These are phyloP conservation scores for Myotis myotis DNA, from an alignment of 2,797 vertebrate genomes.

Conservation along the genomic window DNA sequence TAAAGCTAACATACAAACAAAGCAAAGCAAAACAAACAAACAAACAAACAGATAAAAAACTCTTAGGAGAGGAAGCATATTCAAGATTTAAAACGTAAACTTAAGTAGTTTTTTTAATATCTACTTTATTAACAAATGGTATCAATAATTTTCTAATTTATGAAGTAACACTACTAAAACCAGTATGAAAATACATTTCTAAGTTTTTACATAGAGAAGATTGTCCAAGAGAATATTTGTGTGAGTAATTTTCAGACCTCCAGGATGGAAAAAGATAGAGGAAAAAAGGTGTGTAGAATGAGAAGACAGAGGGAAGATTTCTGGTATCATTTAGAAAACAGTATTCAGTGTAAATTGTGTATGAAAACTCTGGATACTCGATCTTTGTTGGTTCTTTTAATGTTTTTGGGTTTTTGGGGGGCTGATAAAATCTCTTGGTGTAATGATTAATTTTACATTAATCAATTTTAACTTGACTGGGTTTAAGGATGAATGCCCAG, in stretches of 20 bases:
- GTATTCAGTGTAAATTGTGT: background rate
- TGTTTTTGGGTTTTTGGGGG: too few relatives aligned
- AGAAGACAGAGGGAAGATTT: background rate
- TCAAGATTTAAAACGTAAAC: background rate
- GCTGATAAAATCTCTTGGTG: background rate
- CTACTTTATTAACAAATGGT: background rate
- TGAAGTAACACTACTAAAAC: background rate
- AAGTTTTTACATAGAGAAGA: background rate
- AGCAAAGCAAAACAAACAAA: constrained; percentile 27
- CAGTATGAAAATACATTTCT: background rate
- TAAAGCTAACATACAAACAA: constrained; percentile 48
- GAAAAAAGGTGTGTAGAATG: background rate
- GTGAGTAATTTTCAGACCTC: background rate
- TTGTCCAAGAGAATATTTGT: background rate
- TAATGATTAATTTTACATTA: background rate
- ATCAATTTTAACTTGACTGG: background rate
- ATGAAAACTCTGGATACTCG: background rate
- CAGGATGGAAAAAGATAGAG: background rate
- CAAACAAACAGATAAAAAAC: background rate
- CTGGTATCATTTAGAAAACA: background rate
- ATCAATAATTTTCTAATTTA: background rate
- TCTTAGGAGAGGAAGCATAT: constrained; percentile 11
- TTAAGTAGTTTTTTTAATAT: background rate
- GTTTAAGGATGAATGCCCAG: background rate
- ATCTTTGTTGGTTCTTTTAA: background rate